Percentiles rank a stretch among this genome's conserved stretches.
phyloP scores from a whole-genome alignment of 2,113 vertebrate species.

The Spermophilus dauricus region DNA sequence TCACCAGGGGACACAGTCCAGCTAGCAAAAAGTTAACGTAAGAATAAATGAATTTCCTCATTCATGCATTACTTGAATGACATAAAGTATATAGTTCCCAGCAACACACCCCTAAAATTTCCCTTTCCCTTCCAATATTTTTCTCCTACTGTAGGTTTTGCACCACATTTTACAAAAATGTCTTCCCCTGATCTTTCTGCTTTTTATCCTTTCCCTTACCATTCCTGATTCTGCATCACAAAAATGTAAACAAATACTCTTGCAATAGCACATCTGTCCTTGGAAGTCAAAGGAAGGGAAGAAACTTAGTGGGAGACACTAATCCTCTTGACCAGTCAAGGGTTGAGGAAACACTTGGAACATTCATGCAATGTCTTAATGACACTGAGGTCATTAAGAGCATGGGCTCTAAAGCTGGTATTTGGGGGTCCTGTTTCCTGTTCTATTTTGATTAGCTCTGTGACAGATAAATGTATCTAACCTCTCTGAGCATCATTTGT shows the following conservation, averaged over 20 bases:
- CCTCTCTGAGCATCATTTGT: conserved; percentile 8
- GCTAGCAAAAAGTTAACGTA: no score
- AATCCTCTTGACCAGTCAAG: not conserved
- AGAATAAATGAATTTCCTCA: no score
- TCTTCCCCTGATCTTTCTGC: not conserved
- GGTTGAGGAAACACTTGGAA: not conserved
- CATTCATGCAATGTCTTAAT: no score
- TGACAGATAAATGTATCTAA: not conserved
- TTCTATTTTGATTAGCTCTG: not conserved
- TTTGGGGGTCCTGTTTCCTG: not conserved
- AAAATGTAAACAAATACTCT: conserved; percentile 24
- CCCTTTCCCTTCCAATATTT: not conserved
- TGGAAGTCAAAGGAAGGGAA: not conserved
- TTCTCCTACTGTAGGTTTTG: not conserved
- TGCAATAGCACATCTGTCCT: not conserved
- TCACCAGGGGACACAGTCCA: no score
- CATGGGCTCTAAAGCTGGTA: not conserved
- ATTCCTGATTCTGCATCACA: not conserved
- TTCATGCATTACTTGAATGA: no score
- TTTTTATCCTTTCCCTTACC: not conserved
- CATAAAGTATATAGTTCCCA: no score
- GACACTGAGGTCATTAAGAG: not conserved
- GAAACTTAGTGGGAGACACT: not conserved
- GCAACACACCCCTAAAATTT: conserved; percentile 21
- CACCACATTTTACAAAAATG: not conserved